Base-by-base conservation (phyloP, 2,113 vertebrate genomes). In the Nettapus auritus region DNA sequence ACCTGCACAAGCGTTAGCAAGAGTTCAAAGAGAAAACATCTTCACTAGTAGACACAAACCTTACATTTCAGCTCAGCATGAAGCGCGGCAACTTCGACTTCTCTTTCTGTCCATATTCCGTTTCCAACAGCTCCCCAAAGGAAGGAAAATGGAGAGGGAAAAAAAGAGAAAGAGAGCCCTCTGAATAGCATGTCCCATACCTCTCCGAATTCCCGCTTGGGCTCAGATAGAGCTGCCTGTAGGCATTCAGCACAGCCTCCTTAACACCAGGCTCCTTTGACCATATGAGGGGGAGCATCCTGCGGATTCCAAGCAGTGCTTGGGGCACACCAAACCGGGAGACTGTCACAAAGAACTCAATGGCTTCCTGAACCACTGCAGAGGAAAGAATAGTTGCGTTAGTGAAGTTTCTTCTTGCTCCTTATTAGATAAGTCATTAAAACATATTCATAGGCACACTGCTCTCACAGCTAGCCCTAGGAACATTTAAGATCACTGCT, bases 271-370 rank as follows among this genome's bases (percentile, higher is more conserved):
- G 93, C 48, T 99, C 99, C 48, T 99, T 98, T 2, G 99, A 99
- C 99, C 99, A 99, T 82, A 99, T 96, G 66, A 99, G 98, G 4
- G 99, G 99, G 53, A 99, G 97, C 99, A 99, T 99, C 82, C 98
- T 99, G 75, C 99, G 98, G 34, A 99, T 98, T 13, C 99, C 99
- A 7, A 96, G 96, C 56, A 99, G 88, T 5, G 99, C 99, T 95
- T 99, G 98, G 31, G 99, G 98, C 19, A 99, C 98, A 10, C 98
- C 98, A 93, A 99, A 99, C 95, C 99, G 98, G 0, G 98, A 99
- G 7, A 98, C 99, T 0, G 98, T 98, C 95, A 99, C 99, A 76
- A 99, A 99, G 97, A 99, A 99, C 96, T 99, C 98, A 86, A 99
- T 98, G 11, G 98, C 98, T 97, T 99, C 99, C 96, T 99, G 99